Evolutionary conservation across 2,113 vertebrate genomes (phyloP).

Genomic region (Sturnira hondurensis): DNA sequence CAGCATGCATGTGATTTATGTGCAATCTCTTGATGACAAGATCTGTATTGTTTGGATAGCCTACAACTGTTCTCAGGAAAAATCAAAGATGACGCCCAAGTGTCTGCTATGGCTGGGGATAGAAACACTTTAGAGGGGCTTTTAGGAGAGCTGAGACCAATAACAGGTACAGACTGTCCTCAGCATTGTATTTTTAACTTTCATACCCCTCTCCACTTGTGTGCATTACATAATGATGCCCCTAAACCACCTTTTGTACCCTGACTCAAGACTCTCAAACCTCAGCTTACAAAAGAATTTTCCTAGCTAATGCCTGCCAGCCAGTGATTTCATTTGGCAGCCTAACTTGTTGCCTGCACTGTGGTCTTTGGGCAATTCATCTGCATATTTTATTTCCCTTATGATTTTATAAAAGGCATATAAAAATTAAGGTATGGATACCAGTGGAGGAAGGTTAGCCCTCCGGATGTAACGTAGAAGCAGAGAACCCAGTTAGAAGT

Average conservation of each 20-base stretch:
- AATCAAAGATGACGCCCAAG: background rate
- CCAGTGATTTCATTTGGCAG: slow-evolving; percentile 32
- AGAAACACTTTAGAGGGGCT: background rate
- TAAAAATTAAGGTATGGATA: background rate
- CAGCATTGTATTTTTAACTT: background rate
- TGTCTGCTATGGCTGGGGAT: background rate
- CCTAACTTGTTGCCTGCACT: background rate
- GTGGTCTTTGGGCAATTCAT: background rate
- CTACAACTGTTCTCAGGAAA: background rate
- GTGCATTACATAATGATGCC: background rate
- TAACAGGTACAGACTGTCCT: background rate
- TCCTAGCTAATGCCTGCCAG: background rate
- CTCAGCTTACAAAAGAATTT: background rate
- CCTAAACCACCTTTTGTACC: background rate
- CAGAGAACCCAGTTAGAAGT: background rate
- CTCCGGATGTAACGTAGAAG: background rate
- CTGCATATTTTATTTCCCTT: slow-evolving; percentile 23
- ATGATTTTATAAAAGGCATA: background rate
- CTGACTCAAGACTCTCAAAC: background rate
- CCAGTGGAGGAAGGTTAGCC: background rate
- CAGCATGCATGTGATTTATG: background rate
- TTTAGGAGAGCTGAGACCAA: background rate
- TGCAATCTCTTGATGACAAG: background rate
- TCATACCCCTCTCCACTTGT: background rate
- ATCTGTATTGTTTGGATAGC: background rate